phyloP scores from a whole-genome alignment of 2,113 vertebrate genomes.

The Spea multiplicata region DNA sequence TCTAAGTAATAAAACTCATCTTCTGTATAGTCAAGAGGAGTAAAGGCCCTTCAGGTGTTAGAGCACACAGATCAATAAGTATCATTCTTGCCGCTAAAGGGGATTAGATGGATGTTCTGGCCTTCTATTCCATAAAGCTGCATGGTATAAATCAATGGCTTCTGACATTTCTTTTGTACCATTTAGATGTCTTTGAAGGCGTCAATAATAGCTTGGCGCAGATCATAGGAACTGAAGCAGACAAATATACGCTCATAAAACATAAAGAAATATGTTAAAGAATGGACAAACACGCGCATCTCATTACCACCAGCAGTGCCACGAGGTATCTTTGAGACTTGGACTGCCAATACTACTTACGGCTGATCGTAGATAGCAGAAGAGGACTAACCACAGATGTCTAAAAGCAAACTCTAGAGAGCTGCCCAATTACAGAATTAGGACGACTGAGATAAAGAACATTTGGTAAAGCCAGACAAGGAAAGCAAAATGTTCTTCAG shows the following conservation, averaged over 20 bases:
- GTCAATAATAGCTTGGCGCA: constrained; percentile 26
- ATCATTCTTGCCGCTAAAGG: constrained; percentile 33
- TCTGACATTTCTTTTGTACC: constrained; percentile 39
- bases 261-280: constrained; percentile 19
- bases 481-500: no score
- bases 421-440: no score
- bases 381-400: no score
- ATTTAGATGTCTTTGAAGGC: constrained; percentile 38
- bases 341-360: neutral
- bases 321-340: neutral
- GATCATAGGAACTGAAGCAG: neutral
- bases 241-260: constrained; percentile 20
- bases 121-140: constrained; percentile 14
- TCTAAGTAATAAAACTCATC: constrained; percentile 14
- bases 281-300: neutral
- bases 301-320: neutral
- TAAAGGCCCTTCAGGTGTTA: constrained; percentile 33
- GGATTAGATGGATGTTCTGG: constrained; percentile 39
- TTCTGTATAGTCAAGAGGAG: neutral
- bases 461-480: no score
- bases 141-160: constrained; percentile 33
- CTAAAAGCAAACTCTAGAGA: no score
- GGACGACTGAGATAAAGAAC: no score
- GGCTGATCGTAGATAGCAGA: no score
- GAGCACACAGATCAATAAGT: constrained; percentile 34